phyloP scores from a whole-genome alignment of 2,888 invertebrate genomes.

The Cryptocephalus primarius region DNA sequence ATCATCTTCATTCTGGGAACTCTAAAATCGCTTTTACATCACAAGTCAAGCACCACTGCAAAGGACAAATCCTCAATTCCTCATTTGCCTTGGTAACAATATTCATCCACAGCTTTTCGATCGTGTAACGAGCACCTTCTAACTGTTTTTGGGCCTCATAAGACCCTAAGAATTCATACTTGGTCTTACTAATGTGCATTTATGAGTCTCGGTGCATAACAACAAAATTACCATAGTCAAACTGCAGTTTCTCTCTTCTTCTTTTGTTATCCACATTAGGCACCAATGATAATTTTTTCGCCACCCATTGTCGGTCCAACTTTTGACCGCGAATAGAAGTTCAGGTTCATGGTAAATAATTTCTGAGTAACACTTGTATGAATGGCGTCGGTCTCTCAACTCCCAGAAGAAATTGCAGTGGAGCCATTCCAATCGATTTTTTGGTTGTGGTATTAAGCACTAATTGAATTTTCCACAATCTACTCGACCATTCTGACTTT shows the following conservation, averaged over 20 bases:
- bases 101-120: no score
- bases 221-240: constrained; percentile 13
- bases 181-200: constrained; percentile 13
- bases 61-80: no score
- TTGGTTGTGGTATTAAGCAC: constrained; percentile 15
- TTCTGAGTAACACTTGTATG: constrained; percentile 12
- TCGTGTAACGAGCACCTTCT: background rate
- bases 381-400: constrained; percentile 11
- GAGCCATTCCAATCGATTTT: constrained; percentile 12
- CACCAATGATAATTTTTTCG: constrained; percentile 1
- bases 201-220: constrained; percentile 15
- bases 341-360: constrained; percentile 8
- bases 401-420: constrained; percentile 13
- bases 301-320: constrained; percentile 9
- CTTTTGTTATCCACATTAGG: constrained; percentile 4
- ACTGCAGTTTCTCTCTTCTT: constrained; percentile 8
- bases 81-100: no score
- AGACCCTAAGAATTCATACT: constrained; percentile 14
- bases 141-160: constrained; percentile 6
- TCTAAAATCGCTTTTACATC: no score
- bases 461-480: constrained; percentile 15
- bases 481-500: constrained; percentile 13
- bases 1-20: no score
- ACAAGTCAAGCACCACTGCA: no score
- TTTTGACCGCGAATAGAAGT: constrained; percentile 8